phyloP scores from a whole-genome alignment of 1,140 invertebrate species.

The Pogonomyrmex barbatus region DNA sequence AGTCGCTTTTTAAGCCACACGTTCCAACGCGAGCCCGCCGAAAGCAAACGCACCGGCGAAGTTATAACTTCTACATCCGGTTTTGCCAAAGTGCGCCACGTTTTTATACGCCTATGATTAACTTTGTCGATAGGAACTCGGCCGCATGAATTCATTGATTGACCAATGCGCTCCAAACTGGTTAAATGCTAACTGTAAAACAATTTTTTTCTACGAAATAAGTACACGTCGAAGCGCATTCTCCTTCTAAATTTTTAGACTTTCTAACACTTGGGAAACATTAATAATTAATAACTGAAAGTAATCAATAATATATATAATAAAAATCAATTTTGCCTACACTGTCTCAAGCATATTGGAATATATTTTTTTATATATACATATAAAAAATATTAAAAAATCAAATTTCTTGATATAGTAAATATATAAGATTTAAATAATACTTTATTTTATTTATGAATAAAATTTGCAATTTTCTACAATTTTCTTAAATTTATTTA shows the following conservation, averaged over 20 bases:
- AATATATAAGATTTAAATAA: not conserved
- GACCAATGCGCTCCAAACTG: not conserved
- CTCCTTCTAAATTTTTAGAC: not conserved
- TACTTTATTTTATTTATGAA: too few relatives aligned
- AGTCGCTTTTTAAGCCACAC: not conserved
- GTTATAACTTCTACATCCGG: not conserved
- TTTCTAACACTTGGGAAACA: not conserved
- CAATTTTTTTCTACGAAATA: not conserved
- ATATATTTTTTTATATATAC: not conserved
- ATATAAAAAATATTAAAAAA: not conserved
- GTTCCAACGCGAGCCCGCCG: not conserved
- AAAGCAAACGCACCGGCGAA: not conserved
- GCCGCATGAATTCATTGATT: constrained; percentile 9
- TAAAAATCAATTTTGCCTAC: not conserved
- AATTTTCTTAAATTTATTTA: too few relatives aligned
- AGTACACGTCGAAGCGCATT: not conserved
- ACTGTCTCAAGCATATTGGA: not conserved
- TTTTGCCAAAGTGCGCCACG: not conserved
- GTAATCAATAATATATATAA: not conserved
- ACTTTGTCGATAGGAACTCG: constrained; percentile 19
- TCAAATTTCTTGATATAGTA: not conserved
- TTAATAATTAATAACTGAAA: not conserved
- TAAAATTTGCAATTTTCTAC: too few relatives aligned
- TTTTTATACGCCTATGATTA: constrained; percentile 12
- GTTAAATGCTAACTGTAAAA: constrained; percentile 28